Percentiles rank a stretch among this genome's conserved stretches.
These are phyloP conservation scores for Pemphredon lugubris DNA, from an alignment of 2,888 invertebrate species.

Conservation along the genomic window DNA sequence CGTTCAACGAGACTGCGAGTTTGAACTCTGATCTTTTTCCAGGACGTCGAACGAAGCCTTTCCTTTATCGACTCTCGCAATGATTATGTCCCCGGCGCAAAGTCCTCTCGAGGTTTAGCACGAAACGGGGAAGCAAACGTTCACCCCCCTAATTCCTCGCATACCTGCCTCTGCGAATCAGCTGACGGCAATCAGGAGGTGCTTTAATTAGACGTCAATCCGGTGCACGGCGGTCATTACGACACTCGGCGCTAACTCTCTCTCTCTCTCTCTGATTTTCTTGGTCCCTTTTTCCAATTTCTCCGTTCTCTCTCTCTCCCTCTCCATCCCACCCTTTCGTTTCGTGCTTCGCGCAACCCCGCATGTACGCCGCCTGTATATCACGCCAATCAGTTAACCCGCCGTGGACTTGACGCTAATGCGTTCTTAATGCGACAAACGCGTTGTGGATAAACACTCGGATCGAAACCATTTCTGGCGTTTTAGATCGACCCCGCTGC, in stretches of 20 bases:
- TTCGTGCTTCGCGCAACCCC: conserved; percentile 36
- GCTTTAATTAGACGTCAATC: conserved; percentile 66
- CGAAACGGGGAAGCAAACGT: background rate
- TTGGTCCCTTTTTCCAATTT: conserved; percentile 4
- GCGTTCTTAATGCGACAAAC: conserved; percentile 76
- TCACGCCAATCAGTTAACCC: conserved; percentile 74
- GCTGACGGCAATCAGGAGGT: conserved; percentile 48
- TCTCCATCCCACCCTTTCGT: conserved; percentile 7
- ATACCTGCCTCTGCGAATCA: conserved; percentile 5
- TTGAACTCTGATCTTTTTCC: background rate
- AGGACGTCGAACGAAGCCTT: background rate
- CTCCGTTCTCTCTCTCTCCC: conserved; percentile 8
- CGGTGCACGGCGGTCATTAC: conserved; percentile 35
- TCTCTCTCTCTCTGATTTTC: background rate
- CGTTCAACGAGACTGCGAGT: background rate
- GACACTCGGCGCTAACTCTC: conserved; percentile 11
- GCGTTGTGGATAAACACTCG: conserved; percentile 67
- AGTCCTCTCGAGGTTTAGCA: background rate
- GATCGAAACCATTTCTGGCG: conserved; percentile 33
- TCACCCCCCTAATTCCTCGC: background rate
- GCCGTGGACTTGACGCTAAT: conserved; percentile 74
- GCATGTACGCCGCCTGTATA: conserved; percentile 61
- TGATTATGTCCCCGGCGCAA: background rate
- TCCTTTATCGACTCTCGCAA: background rate
- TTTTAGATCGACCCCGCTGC: no score